These are phyloP conservation scores for Prietella phreatophila DNA, from an alignment of 2,113 vertebrate species.

Conservation along the genomic window DNA sequence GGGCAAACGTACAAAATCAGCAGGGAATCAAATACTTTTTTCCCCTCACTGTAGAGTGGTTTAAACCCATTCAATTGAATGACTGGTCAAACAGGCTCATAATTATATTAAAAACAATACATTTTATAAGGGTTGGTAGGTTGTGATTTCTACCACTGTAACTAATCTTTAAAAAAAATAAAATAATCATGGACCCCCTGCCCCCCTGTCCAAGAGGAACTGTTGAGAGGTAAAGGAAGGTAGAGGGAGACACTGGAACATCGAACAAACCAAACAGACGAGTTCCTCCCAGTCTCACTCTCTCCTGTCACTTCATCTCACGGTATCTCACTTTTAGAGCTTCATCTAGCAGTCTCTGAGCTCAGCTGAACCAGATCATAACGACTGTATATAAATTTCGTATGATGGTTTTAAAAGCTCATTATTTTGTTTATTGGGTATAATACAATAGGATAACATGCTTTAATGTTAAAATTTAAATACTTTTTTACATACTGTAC, in stretches of 20 bases:
- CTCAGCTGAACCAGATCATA: constrained; percentile 42
- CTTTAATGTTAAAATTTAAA: no score
- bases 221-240: not conserved
- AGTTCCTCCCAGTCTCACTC: not conserved
- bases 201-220: no score
- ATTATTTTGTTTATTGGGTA: no score
- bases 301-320: not conserved
- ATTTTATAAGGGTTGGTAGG: not conserved
- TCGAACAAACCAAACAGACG: not conserved
- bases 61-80: not conserved
- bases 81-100: not conserved
- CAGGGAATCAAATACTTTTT: no score
- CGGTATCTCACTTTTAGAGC: not conserved
- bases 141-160: not conserved
- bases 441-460: no score
- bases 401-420: no score
- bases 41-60: no score
- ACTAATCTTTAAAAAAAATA: not conserved
- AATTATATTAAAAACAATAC: not conserved
- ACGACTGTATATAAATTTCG: not conserved
- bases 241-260: not conserved
- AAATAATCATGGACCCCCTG: not conserved
- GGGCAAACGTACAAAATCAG: no score
- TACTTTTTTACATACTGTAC: no score
- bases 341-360: not conserved